Evolutionary conservation across 2,113 vertebrate species (phyloP).

Genomic region (Nyctereutes procyonoides): DNA sequence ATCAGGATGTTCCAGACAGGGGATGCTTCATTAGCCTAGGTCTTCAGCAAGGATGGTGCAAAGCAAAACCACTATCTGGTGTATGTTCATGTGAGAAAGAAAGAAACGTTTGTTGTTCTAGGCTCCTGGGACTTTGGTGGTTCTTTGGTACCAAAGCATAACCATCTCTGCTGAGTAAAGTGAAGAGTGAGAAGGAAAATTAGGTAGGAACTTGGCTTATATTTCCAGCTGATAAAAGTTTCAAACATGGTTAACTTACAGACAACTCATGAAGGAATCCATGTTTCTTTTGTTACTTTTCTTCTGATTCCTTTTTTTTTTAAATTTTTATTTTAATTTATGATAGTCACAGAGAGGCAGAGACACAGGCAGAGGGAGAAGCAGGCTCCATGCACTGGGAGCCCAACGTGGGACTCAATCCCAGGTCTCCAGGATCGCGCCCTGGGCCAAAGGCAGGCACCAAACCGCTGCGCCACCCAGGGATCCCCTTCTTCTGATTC

Average conservation of each 20-base stretch:
- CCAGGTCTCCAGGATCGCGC: too few relatives aligned
- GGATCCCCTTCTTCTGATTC: neutral
- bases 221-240: neutral
- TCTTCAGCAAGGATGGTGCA: neutral
- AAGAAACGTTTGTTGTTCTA: neutral
- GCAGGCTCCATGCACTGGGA: too few relatives aligned
- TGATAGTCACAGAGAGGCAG: too few relatives aligned
- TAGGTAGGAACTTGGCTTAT: neutral
- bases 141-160: neutral
- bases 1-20: neutral
- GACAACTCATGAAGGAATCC: too few relatives aligned
- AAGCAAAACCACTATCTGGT: neutral
- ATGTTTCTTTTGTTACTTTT: neutral
- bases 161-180: neutral
- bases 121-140: neutral
- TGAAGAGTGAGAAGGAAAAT: neutral
- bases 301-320: neutral
- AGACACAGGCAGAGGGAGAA: too few relatives aligned
- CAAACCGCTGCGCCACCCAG: too few relatives aligned
- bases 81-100: neutral
- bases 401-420: too few relatives aligned
- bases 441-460: too few relatives aligned
- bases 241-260: neutral
- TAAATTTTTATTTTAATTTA: too few relatives aligned
- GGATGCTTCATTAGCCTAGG: neutral